phyloP scores from a whole-genome alignment of 2,888 invertebrate species.

The Choristoneura rosaceana region DNA sequence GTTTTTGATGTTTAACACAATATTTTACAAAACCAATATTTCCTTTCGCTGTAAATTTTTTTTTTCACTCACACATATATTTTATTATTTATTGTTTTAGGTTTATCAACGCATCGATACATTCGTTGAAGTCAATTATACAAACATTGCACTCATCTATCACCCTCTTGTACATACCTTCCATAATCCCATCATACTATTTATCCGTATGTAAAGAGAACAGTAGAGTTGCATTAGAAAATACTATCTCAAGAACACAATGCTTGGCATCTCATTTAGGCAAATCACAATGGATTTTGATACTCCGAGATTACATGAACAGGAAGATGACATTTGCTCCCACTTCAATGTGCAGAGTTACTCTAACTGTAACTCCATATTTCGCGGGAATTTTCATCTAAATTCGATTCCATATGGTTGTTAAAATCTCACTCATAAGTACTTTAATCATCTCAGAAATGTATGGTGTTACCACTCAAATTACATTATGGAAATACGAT shows the following conservation, averaged over 20 bases:
- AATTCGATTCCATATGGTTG: constrained; percentile 41
- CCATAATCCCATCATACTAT: constrained; percentile 59
- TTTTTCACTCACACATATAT: constrained; percentile 10
- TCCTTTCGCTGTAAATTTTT: constrained; percentile 9
- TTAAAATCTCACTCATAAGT: constrained; percentile 27
- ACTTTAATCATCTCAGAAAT: constrained; percentile 22
- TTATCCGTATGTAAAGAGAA: constrained; percentile 65
- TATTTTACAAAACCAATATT: constrained; percentile 30
- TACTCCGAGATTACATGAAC: constrained; percentile 77
- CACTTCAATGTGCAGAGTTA: constrained; percentile 77
- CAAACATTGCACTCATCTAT: constrained; percentile 66
- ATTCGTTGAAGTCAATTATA: constrained; percentile 67
- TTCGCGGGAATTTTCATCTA: constrained; percentile 75
- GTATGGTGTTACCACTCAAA: constrained; percentile 35
- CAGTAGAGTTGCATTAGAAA: constrained; percentile 56
- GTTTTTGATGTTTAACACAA: constrained; percentile 3
- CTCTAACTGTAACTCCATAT: constrained; percentile 74
- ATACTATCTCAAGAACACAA: constrained; percentile 58
- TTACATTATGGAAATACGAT: not conserved
- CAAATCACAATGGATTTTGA: constrained; percentile 69
- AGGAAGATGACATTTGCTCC: constrained; percentile 79
- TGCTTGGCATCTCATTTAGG: constrained; percentile 57
- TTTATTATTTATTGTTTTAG: constrained; percentile 70
- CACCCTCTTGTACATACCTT: constrained; percentile 64
- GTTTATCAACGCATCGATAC: constrained; percentile 77